These are phyloP conservation scores for Drosophila repleta DNA, from an alignment of 1,140 invertebrate genomes.

Conservation along the genomic window DNA sequence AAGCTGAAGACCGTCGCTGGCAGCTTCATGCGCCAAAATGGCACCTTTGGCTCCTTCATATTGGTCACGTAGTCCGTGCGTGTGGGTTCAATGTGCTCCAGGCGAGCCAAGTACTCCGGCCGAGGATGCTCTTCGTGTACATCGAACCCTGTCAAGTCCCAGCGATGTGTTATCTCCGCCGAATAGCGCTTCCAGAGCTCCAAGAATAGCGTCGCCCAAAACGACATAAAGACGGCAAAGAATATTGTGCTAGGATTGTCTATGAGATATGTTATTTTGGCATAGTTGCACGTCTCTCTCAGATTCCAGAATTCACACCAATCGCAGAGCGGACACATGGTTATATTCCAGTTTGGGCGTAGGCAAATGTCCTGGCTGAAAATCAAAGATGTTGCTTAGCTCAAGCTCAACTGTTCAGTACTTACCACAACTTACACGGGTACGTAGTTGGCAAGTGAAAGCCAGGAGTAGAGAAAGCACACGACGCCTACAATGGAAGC, in stretches of 20 bases:
- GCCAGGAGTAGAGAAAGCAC: conserved; percentile 92
- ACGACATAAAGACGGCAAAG: conserved; percentile 98
- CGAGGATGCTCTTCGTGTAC: conserved; percentile 94
- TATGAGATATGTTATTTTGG: conserved; percentile 96
- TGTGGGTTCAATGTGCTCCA: conserved; percentile 89
- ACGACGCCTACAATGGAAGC: conserved; percentile 92
- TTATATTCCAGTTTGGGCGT: conserved; percentile 84
- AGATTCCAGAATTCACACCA: conserved; percentile 95
- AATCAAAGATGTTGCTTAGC: conserved; percentile 11
- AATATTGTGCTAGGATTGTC: conserved; percentile 97
- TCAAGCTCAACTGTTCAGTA: neutral
- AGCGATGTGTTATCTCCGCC: conserved; percentile 94
- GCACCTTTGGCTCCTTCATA: conserved; percentile 91
- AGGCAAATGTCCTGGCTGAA: conserved; percentile 93
- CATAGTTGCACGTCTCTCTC: conserved; percentile 93
- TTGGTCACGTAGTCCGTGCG: conserved; percentile 89
- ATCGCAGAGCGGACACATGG: conserved; percentile 95
- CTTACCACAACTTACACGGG: conserved; percentile 87
- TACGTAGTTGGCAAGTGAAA: conserved; percentile 89
- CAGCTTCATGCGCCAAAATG: conserved; percentile 94
- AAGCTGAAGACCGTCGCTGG: conserved; percentile 93
- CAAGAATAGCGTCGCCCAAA: conserved; percentile 95
- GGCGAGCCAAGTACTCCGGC: conserved; percentile 90
- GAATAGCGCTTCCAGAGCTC: conserved; percentile 98
- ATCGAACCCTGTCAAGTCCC: conserved; percentile 95